Conservation (phyloP, 2,888 invertebrate species). For the Acanthoscelides obtectus region DNA sequence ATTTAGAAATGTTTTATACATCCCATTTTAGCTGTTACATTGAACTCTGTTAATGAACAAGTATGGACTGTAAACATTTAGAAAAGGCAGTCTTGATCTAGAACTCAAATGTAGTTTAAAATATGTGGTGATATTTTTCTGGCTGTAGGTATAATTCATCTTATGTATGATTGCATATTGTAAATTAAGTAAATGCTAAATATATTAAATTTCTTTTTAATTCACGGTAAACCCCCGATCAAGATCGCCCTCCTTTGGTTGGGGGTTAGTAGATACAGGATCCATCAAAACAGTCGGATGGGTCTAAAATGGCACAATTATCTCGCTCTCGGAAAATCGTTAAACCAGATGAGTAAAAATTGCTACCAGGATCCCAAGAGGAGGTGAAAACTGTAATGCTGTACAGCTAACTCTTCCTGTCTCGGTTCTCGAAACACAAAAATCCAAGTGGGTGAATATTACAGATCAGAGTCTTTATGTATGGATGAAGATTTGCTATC, state of each 20-base stretch:
- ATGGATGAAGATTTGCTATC: too few species aligned
- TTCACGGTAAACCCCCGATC: slow-evolving; percentile 17
- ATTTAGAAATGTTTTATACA: slow-evolving; percentile 43
- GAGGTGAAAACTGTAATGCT: too few species aligned
- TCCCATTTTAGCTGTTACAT: slow-evolving; percentile 41
- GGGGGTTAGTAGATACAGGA: background rate
- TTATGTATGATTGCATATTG: slow-evolving; percentile 50
- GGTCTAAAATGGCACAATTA: too few species aligned
- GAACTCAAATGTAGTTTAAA: slow-evolving; percentile 50
- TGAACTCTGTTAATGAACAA: slow-evolving; percentile 41
- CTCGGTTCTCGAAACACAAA: too few species aligned
- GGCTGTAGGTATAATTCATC: slow-evolving; percentile 50
- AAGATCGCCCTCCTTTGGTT: background rate
- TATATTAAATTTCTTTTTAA: slow-evolving; percentile 46
- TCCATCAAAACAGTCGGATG: too few species aligned
- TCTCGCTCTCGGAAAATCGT: too few species aligned
- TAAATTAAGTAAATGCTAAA: slow-evolving; percentile 50
- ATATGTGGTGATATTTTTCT: slow-evolving; percentile 51
- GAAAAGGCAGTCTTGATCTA: slow-evolving; percentile 45
- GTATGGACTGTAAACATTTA: slow-evolving; percentile 37
- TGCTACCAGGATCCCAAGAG: too few species aligned
- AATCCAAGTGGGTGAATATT: too few species aligned
- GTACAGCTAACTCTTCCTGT: too few species aligned
- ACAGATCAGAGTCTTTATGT: too few species aligned
- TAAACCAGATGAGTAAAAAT: too few species aligned